Evolutionary conservation across 1,140 invertebrate species (phyloP).

Genomic region (Globodera rostochiensis): DNA sequence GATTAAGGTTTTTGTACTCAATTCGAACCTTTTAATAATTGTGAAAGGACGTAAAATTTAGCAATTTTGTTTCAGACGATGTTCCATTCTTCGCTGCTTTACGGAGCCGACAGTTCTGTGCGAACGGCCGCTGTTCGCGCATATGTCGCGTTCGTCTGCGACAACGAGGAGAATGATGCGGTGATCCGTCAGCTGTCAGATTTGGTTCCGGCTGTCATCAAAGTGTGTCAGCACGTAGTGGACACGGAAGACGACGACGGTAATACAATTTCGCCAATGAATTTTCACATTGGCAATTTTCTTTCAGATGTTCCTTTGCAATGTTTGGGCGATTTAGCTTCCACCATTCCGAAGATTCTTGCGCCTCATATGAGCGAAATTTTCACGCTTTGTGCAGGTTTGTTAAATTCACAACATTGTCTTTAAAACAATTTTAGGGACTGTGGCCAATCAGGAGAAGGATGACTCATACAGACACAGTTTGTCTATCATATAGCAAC

Average conservation of each 20-base stretch:
- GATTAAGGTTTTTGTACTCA: slow-evolving; percentile 71
- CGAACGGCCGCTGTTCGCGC: slow-evolving; percentile 69
- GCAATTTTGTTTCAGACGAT: slow-evolving; percentile 37
- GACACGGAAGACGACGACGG: slow-evolving; percentile 79
- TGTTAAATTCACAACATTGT: background rate
- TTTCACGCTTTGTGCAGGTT: slow-evolving; percentile 77
- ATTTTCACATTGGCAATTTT: slow-evolving; percentile 65
- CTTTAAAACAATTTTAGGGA: slow-evolving; percentile 47
- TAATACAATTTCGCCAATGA: slow-evolving; percentile 73
- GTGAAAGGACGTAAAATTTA: slow-evolving; percentile 71
- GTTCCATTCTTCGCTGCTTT: slow-evolving; percentile 50
- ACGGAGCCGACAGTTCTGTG: slow-evolving; percentile 41
- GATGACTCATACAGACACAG: slow-evolving; percentile 85
- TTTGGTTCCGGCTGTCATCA: slow-evolving; percentile 77
- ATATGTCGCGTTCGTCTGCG: slow-evolving; percentile 81
- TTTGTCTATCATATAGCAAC: background rate
- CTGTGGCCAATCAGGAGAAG: slow-evolving; percentile 76
- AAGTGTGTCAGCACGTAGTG: slow-evolving; percentile 67
- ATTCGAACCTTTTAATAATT: slow-evolving; percentile 72
- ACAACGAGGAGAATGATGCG: slow-evolving; percentile 84
- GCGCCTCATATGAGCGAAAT: slow-evolving; percentile 82
- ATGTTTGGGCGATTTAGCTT: slow-evolving; percentile 87
- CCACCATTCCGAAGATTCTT: slow-evolving; percentile 87
- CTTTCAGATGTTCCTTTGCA: slow-evolving; percentile 75
- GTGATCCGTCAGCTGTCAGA: slow-evolving; percentile 86